Percentiles rank a stretch among this genome's conserved stretches.
Evolutionary conservation across 2,888 invertebrate genomes (phyloP).

Genomic region (Stenotaenia linearis): DNA sequence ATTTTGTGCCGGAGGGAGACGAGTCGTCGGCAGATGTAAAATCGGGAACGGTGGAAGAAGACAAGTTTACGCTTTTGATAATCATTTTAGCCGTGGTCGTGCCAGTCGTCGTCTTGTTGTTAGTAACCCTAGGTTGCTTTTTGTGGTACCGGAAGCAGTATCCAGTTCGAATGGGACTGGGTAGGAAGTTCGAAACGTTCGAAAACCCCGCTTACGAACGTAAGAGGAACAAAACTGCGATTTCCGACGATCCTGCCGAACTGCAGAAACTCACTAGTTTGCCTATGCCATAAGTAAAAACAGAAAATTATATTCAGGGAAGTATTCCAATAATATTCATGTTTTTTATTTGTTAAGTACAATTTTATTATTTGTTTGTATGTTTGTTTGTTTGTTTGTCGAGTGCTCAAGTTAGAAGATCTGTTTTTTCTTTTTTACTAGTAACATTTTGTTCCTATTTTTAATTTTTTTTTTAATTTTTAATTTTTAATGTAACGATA

Average conservation of each 20-base stretch:
- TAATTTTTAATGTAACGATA: not conserved
- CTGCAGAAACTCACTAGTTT: constrained; percentile 33
- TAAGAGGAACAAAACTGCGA: not conserved
- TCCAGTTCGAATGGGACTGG: constrained; percentile 39
- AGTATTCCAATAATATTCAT: not conserved
- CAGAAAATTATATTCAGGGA: too few species aligned
- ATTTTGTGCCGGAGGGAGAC: not conserved
- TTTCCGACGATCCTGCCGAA: constrained; percentile 30
- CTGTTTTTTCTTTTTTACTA: not conserved
- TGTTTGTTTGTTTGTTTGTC: not conserved
- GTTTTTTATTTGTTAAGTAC: not conserved
- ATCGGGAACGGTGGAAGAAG: not conserved
- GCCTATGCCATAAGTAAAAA: constrained; percentile 4
- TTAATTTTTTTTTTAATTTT: not conserved
- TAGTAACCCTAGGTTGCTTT: constrained; percentile 6
- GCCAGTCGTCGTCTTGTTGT: not conserved
- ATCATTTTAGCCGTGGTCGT: not conserved
- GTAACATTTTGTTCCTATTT: not conserved
- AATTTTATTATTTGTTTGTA: not conserved
- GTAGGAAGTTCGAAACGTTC: constrained; percentile 39
- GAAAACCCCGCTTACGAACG: constrained; percentile 38
- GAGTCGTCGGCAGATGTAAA: not conserved
- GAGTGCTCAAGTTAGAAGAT: not conserved
- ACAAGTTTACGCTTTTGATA: not conserved
- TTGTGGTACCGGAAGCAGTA: constrained; percentile 38